Base-by-base conservation (phyloP, 1,140 invertebrate species). In the Epicauta chinensis region DNA sequence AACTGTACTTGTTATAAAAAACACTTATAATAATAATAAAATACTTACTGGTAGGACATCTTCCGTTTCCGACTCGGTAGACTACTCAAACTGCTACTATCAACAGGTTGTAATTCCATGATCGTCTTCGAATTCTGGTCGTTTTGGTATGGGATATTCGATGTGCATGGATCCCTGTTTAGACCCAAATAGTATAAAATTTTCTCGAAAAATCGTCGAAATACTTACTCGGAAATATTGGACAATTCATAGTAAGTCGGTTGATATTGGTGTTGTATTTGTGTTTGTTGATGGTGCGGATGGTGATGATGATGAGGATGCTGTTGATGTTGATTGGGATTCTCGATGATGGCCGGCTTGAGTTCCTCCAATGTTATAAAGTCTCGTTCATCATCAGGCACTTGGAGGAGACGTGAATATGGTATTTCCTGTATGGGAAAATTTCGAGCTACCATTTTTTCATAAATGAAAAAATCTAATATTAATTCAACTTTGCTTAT, bases 121-220 rank as follows among this genome's bases (percentile, higher is more conserved):
- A 59, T 48, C 32, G 53, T 56, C 30, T 37, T 59, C 31, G 54
- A 57, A 30, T 49, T 55, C 45, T 58, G 57, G 30, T 54, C 50
- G 10, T 34, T 53, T 16, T 51, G 44, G 32, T 56, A 58, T 3
- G 42, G 58, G 3, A 61, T 34, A 14, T 38, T 60, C 9, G 61
- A 62, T 7, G 55, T 56, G 49, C 62, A 62, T 12, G 67, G 57
- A 59, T 67, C 73, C 54, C 76, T 78, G 4, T 23, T 5, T 23
- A 7, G 23, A 7, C 0, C 32, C 3, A 34, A 34, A 7, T n/a
- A 34, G 6, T 34, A 1, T 2, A 6, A 3, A n/a, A n/a, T 7
- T 34, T 34, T 34, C 32, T n/a, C n/a, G 29, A 5, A 5, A 34
- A 15, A n/a, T n/a, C n/a, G n/a, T n/a, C n/a, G n/a, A 1, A 12